Percentiles rank a stretch among this genome's conserved stretches.
Conservation (phyloP, 1,140 invertebrate genomes). For the Calephelis nemesis region DNA sequence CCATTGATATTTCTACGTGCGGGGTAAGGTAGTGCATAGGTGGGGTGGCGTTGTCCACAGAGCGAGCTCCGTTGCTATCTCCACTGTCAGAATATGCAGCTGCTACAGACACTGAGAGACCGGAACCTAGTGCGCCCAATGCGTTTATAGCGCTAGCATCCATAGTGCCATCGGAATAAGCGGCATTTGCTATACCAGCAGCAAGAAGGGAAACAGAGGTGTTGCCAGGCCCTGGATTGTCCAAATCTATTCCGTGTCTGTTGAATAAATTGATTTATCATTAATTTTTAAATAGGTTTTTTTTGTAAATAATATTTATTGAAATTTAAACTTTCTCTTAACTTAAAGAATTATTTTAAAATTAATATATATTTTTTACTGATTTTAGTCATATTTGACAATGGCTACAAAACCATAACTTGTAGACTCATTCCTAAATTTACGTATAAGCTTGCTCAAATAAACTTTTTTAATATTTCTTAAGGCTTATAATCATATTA, state of each 20-base stretch:
- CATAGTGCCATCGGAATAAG: slow-evolving; percentile 78
- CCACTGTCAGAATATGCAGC: slow-evolving; percentile 88
- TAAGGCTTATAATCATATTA: neutral
- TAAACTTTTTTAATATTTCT: too few species aligned
- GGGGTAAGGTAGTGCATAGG: slow-evolving; percentile 94
- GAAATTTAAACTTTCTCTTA: too few species aligned
- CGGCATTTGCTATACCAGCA: slow-evolving; percentile 81
- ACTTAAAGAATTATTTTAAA: too few species aligned
- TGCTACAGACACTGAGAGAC: slow-evolving; percentile 81
- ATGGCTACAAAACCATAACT: too few species aligned
- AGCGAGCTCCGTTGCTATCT: slow-evolving; percentile 87
- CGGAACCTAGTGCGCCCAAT: slow-evolving; percentile 76
- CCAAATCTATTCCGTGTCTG: slow-evolving; percentile 92
- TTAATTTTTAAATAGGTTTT: too few species aligned
- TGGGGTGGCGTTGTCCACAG: slow-evolving; percentile 89
- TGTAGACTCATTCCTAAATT: too few species aligned
- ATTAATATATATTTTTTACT: too few species aligned
- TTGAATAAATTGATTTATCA: slow-evolving; percentile 21
- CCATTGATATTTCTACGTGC: slow-evolving; percentile 93
- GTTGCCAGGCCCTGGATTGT: slow-evolving; percentile 90
- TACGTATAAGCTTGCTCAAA: too few species aligned
- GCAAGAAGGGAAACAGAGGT: slow-evolving; percentile 83
- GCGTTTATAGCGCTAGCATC: slow-evolving; percentile 78
- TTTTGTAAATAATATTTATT: too few species aligned
- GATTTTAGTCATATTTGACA: too few species aligned